Evolutionary conservation across 2,888 invertebrate genomes (phyloP), one percentile per base, ranked within the genome.

Genomic region (Epirrhoe alternata): DNA sequence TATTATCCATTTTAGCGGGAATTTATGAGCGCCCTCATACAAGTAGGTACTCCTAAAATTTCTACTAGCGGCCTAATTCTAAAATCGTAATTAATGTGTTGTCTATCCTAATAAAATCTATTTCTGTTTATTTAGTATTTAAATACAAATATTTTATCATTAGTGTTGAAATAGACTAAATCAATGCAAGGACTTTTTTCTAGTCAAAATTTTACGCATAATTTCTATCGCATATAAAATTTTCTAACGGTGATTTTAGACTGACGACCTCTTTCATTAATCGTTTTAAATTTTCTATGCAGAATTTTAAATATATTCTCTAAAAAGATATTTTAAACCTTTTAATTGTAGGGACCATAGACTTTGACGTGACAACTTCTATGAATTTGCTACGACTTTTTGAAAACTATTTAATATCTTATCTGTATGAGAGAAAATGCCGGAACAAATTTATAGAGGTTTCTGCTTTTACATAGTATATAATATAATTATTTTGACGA

Each of bases 291-390:
- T 77, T 74, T 80, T 78, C 76, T 78, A 80, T 71, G 72, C 75
- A 75, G 75, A 80, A 78, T 82, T 82, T 73, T 76, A 77, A 80
- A 78, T 79, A 81, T 71, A 79, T 80, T 76, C 77, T 81, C 76
- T 77, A 83, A 83, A 80, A 83, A 52, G 79, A 82, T 82, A 74
- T 76, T 73, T 77, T 66, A 67, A 82, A 82, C 76, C 70, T 77
- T 83, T 85, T 82, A 73, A 86, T 83, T 84, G 87, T 90, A 90
- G 91, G 91, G 90, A 90, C 91, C 91, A 91, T 90, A 90, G 90
- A 86, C 75, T 77, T 80, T 80, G 81, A 81, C 77, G 73, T 72
- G 73, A 78, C 75, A 70, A 75, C 81, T 81, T 83, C 77, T 85
- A 78, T 86, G 60, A 56, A 82, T 85, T 84, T 84, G 80, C 83